Conservation (phyloP, 2,888 invertebrate genomes). For the Lithosia quadra region DNA sequence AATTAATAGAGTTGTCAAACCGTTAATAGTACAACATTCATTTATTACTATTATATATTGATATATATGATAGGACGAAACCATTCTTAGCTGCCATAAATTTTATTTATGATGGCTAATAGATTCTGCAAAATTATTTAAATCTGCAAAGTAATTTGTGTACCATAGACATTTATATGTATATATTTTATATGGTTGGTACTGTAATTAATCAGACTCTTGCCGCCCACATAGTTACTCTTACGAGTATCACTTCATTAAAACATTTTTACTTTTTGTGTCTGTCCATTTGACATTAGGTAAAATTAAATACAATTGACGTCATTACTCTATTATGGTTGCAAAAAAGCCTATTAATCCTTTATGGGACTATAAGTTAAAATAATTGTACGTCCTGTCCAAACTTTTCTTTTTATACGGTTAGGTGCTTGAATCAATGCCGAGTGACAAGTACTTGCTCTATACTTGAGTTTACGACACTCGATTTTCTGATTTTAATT, state of each 20-base stretch:
- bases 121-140: constrained; percentile 36
- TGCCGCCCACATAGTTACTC: not conserved
- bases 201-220: constrained; percentile 19
- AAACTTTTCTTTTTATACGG: not conserved
- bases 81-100: constrained; percentile 37
- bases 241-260: not conserved
- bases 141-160: constrained; percentile 11
- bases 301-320: not conserved
- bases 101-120: constrained; percentile 36
- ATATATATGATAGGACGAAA: constrained; percentile 37
- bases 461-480: too few species aligned
- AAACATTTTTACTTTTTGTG: not conserved
- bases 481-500: too few species aligned
- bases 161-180: not conserved
- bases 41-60: constrained; percentile 39
- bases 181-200: constrained; percentile 4
- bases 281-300: not conserved
- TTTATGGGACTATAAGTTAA: not conserved
- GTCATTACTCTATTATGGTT: not conserved
- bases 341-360: not conserved
- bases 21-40: constrained; percentile 41
- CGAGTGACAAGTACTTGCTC: too few species aligned
- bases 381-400: not conserved
- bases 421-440: not conserved
- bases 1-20: constrained; percentile 27